Percentiles rank a stretch among this genome's conserved stretches.
phyloP scores from a whole-genome alignment of 2,888 invertebrate species.

The Salticus scenicus region DNA sequence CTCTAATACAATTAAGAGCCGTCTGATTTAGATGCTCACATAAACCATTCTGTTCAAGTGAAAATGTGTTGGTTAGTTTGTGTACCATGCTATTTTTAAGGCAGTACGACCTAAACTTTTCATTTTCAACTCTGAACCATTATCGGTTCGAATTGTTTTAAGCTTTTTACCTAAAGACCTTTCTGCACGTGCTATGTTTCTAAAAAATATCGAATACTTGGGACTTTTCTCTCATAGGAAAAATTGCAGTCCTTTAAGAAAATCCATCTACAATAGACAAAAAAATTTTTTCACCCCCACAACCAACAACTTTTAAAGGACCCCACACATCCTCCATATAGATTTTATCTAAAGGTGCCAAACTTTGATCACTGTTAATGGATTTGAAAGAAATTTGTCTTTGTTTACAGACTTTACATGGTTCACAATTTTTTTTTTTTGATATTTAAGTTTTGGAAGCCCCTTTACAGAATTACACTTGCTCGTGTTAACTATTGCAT shows the following conservation, averaged over 20 bases:
- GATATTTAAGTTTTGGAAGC: neutral
- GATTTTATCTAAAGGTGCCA: no score
- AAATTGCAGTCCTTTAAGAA: neutral
- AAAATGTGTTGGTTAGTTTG: neutral
- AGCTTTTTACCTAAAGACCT: neutral
- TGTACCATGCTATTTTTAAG: neutral
- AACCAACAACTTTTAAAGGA: neutral
- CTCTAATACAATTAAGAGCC: neutral
- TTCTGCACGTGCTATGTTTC: neutral
- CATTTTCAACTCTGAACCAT: neutral
- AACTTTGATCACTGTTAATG: no score
- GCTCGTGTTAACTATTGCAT: neutral
- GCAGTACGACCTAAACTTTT: no score
- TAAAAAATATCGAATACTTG: neutral
- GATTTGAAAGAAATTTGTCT: no score
- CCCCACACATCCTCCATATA: neutral
- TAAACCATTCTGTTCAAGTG: no score
- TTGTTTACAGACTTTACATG: slow-evolving; percentile 25
- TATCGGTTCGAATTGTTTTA: neutral
- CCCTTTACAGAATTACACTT: neutral
- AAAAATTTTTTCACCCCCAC: slow-evolving; percentile 14
- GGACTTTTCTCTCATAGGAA: neutral
- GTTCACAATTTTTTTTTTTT: neutral
- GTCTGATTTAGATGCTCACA: slow-evolving; percentile 11
- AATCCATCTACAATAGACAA: slow-evolving; percentile 1